Evolutionary conservation across 2,113 vertebrate species (phyloP).

Genomic region (Mohoua ochrocephala): DNA sequence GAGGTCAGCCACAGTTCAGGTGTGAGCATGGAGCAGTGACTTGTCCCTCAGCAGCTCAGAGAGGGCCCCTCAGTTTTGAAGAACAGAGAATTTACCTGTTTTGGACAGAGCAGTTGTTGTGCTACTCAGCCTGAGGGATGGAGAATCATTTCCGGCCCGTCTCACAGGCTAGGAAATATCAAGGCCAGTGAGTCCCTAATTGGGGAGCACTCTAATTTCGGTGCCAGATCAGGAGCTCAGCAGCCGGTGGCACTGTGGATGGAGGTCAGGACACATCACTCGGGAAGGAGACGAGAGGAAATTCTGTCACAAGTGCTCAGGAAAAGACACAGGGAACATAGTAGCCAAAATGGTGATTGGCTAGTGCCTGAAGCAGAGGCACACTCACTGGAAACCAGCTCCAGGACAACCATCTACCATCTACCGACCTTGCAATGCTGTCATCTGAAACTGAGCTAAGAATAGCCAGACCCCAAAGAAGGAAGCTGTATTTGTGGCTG

Average conservation of each 20-base stretch:
- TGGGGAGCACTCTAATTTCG: neutral
- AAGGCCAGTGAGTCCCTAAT: accelerated
- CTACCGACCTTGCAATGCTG: neutral
- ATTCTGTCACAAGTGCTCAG: neutral
- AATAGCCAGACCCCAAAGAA: neutral
- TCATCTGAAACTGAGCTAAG: neutral
- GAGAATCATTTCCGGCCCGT: neutral
- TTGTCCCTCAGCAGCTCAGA: neutral
- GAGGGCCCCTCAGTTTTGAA: neutral
- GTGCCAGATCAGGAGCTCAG: neutral
- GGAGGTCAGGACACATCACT: neutral
- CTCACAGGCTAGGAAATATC: neutral
- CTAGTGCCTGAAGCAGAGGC: neutral
- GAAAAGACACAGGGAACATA: neutral
- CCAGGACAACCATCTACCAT: neutral
- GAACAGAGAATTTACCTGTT: neutral
- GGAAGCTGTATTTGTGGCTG: neutral
- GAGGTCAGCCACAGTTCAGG: neutral
- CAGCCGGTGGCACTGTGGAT: neutral
- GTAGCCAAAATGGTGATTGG: neutral
- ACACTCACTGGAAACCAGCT: neutral
- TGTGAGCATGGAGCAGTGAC: neutral
- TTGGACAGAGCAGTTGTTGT: neutral
- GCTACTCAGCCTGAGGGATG: neutral
- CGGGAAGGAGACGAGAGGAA: neutral